These are phyloP conservation scores for Eristalinus sepulchralis DNA, from an alignment of 2,888 invertebrate genomes.

Conservation along the genomic window DNA sequence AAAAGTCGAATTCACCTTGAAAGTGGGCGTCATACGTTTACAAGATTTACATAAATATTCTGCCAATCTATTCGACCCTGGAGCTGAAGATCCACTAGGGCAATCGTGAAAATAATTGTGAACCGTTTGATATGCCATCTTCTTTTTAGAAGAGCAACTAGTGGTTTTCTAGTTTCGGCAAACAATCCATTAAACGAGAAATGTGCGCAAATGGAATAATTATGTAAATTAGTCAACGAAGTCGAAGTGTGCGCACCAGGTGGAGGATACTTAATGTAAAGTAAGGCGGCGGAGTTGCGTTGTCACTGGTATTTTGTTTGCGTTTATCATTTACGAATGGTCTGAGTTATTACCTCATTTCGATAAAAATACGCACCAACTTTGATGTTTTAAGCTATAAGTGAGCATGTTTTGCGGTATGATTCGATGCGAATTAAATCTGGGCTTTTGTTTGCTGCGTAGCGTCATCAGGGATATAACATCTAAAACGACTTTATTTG, in stretches of 20 bases:
- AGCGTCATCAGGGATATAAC: background rate
- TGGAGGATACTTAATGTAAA: background rate
- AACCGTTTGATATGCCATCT: constrained; percentile 17
- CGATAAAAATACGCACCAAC: background rate
- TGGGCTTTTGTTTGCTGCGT: background rate
- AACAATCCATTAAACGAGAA: background rate
- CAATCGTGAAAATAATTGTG: constrained; percentile 79
- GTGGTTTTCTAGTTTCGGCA: background rate
- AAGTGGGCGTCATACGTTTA: no score
- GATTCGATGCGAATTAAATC: background rate
- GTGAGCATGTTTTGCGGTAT: background rate
- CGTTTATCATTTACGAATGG: background rate
- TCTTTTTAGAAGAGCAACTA: background rate
- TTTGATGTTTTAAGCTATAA: background rate
- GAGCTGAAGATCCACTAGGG: constrained; percentile 85
- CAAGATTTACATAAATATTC: constrained; percentile 84
- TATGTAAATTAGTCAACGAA: constrained; percentile 29
- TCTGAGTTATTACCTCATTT: background rate
- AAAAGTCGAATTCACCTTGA: no score
- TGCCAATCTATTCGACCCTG: constrained; percentile 82
- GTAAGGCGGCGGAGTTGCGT: background rate
- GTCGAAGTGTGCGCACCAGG: background rate
- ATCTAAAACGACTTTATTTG: background rate
- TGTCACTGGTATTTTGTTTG: background rate
- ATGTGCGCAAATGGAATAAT: constrained; percentile 28